A percentile compares a stretch with the other conserved stretches of the same genome.
Evolutionary conservation across 2,888 invertebrate genomes (phyloP).

Genomic region (Heliconius cydno): DNA sequence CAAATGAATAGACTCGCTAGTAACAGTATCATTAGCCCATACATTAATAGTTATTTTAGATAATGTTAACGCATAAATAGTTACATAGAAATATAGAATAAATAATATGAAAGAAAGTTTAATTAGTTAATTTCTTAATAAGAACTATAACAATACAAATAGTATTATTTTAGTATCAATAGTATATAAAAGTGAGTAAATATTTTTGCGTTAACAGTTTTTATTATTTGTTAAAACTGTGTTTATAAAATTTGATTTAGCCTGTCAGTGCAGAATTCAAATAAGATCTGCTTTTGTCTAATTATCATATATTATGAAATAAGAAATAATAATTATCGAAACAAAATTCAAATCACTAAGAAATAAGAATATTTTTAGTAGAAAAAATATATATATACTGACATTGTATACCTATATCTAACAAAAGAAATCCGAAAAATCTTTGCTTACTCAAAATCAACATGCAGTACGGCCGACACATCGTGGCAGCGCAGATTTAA

Average conservation of each 20-base stretch:
- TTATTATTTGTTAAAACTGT: neutral
- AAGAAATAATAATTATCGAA: no score
- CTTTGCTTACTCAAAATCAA: neutral
- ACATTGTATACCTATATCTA: no score
- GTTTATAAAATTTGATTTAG: neutral
- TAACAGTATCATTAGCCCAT: constrained; percentile 6
- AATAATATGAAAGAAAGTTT: neutral
- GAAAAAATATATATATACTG: neutral
- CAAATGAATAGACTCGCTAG: neutral
- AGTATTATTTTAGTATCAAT: neutral
- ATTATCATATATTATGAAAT: no score
- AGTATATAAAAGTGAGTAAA: neutral
- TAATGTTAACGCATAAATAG: constrained; percentile 8
- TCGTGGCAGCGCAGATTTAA: neutral
- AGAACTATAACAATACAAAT: no score
- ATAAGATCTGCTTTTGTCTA: no score
- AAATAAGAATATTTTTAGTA: no score
- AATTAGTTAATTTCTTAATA: no score
- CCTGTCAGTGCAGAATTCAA: constrained; percentile 3
- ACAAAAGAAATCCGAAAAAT: neutral
- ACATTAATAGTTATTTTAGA: neutral
- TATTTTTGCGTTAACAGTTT: constrained; percentile 10
- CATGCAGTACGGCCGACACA: neutral
- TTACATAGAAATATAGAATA: neutral
- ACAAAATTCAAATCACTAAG: no score